Conservation (phyloP, 2,113 vertebrate species). For the Otis tarda region DNA sequence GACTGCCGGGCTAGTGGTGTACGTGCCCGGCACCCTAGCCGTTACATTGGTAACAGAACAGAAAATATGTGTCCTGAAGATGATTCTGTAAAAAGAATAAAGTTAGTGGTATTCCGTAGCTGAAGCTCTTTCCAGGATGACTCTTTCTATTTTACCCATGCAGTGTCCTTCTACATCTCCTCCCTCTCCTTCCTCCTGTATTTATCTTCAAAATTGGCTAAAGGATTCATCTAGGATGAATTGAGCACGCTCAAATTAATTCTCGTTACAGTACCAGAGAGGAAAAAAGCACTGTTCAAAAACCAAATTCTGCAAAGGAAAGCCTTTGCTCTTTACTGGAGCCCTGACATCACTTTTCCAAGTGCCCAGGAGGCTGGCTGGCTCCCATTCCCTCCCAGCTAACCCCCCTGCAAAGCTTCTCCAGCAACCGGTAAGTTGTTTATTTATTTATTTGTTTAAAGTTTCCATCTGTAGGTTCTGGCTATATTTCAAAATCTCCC, state of each 20-base stretch:
- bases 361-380: not conserved
- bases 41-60: not conserved
- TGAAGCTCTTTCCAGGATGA: not conserved
- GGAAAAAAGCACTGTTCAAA: not conserved
- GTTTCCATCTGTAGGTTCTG: conserved; percentile 24
- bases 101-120: not conserved
- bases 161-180: not conserved
- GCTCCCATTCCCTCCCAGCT: not conserved
- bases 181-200: not conserved
- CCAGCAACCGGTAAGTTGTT: not conserved
- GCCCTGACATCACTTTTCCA: not conserved
- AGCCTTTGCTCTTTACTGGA: not conserved
- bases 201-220: not conserved
- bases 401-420: not conserved
- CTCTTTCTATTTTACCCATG: not conserved
- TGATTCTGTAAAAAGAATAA: not conserved
- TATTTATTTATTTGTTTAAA: conserved; percentile 1
- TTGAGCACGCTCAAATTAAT: not conserved
- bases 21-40: not conserved
- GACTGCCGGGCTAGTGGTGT: not conserved
- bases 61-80: not conserved
- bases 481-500: not conserved
- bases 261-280: not conserved
- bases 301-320: not conserved
- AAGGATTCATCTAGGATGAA: not conserved